Base-by-base conservation (phyloP, 2,888 invertebrate genomes). In the Troides aeacus region DNA sequence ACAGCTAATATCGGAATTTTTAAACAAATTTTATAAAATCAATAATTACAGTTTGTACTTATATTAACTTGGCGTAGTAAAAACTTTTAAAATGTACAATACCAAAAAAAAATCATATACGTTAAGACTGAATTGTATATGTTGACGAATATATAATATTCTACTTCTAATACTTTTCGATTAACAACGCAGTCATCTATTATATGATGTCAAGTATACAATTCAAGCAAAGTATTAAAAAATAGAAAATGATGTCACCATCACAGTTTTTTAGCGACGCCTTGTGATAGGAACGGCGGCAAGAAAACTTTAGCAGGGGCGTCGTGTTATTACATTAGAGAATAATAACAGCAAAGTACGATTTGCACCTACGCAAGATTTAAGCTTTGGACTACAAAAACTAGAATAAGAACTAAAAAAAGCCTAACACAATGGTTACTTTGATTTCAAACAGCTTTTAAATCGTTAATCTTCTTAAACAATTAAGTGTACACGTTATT, bases 291-390 rank as follows among this genome's bases (percentile, higher is more conserved):
- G 84, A 86, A 85, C 75, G 50, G 71, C 66, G 69, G 75, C 74
- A 74, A 73, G 76, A 80, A 83, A 84, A 81, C 79, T 81, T 76
- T 73, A 64, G 79, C 77, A 78, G 80, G 76, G 86, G 84, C 82
- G 86, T 86, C 83, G 81, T 86, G 85, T 84, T 82, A 81, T 84
- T 85, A 84, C 81, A 85, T 86, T 85, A 82, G 81, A 79, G 81
- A 79, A 83, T 88, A 88, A 86, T 87, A 84, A 82, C 84, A 80
- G 80, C 70, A 73, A 78, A 78, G 74, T 69, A 76, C 75, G 79
- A 79, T 77, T 78, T 74, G 78, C 84, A 81, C 85, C 84, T 79
- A 86, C 87, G 80, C 84, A 76, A 73, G 74, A 74, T 76, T 78
- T 78, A 46, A 67, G 60, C 42, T 74, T 72, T 72, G 77, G 18